Evolutionary conservation across 2,113 vertebrate genomes (phyloP), one percentile per base, ranked within the genome.

Genomic region (Anoura caudifer): DNA sequence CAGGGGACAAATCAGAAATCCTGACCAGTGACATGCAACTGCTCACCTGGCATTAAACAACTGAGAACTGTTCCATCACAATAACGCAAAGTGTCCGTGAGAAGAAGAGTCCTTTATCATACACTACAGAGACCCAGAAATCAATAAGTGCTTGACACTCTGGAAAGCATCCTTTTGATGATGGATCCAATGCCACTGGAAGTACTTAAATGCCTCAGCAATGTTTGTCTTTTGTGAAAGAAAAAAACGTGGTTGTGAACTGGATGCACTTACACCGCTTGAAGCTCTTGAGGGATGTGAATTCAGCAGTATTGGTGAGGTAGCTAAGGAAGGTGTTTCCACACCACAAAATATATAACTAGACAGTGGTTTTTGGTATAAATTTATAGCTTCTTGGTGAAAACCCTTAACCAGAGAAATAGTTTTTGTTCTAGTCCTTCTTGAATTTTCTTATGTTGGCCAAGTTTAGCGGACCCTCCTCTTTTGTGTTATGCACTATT

Each of bases 51-150:
- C 33, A 56, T 63, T 47, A 85, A 91, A 76, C 36, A 94, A 47
- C 26, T 3, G 5, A 81, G 82, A 81, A 82, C 33, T 47, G 10
- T 83, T 77, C 36, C 56, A 65, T 50, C 15, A 50, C 26, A 70
- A 31, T 72, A 33, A 82, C 41, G 17, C 65, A 54, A 81, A 45
- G 43, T 61, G 7, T 94, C 84, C 1, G 0, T 80, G 47, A 43
- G n/a, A 95, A 85, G 84, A 92, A 89, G 52, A 83, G 61, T 94
- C 47, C 61, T 96, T 95, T 95, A 96, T 96, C 47, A 75, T 67
- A 88, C 24, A 56, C 85, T 41, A 12, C 72, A 83, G 52, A 67
- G 85, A 50, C 12, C 4, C 6, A 63, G 67, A 94, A 95, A 96
- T 97, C 95, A 96, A 7, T 97, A 96, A 65, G 73, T 90, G 19